phyloP scores from a whole-genome alignment of 2,797 vertebrate genomes.

The Varecia variegata region DNA sequence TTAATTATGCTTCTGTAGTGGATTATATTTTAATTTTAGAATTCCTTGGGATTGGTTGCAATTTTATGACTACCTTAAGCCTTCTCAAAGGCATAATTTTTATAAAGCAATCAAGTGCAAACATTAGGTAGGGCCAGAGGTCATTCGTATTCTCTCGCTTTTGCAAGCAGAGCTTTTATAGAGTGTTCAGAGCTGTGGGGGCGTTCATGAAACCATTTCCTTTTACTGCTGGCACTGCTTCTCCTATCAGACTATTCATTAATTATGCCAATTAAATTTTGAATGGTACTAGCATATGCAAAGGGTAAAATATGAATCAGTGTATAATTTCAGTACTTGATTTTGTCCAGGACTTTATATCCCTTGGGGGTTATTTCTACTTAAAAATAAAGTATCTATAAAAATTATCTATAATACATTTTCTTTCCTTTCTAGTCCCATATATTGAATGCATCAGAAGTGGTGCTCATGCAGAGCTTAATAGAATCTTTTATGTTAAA shows the following conservation, averaged over 20 bases:
- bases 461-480: not conserved
- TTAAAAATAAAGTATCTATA: not conserved
- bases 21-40: conserved; percentile 54
- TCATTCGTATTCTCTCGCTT: not conserved
- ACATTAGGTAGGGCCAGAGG: conserved; percentile 41
- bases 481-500: not conserved
- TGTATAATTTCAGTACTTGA: conserved; percentile 27
- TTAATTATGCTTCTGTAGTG: conserved; percentile 35
- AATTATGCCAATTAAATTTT: conserved; percentile 51
- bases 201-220: conserved; percentile 41
- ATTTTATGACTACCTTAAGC: conserved; percentile 56
- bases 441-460: not conserved
- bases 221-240: not conserved
- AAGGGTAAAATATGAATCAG: conserved; percentile 40
- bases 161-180: not conserved
- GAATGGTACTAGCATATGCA: not conserved
- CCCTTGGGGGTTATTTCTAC: not conserved
- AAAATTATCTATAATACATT: not conserved
- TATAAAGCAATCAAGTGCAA: conserved; percentile 50
- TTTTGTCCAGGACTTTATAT: conserved; percentile 1
- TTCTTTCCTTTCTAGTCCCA: not conserved
- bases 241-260: not conserved
- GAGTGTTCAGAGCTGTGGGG: not conserved
- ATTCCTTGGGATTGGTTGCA: not conserved
- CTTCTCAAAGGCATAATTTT: conserved; percentile 60